Percentiles rank a stretch among this genome's conserved stretches.
phyloP scores from a whole-genome alignment of 2,888 invertebrate species.

The Leptopilina myrica region DNA sequence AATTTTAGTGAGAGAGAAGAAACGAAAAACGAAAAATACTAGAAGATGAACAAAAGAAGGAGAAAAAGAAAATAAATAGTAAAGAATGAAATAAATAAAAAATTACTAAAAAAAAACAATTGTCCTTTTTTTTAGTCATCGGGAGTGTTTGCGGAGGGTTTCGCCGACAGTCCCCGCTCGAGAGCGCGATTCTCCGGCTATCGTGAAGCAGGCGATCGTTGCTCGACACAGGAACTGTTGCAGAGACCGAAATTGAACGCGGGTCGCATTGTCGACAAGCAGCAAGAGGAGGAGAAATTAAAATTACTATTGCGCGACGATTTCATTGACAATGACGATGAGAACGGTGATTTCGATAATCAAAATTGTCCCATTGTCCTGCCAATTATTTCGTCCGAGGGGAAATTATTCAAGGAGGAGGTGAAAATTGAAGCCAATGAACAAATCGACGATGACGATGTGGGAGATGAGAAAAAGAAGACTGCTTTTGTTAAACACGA shows the following conservation, averaged over 20 bases:
- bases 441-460: conserved; percentile 36
- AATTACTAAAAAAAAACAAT: background rate
- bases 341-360: conserved; percentile 61
- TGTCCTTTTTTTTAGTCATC: conserved; percentile 61
- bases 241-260: conserved; percentile 69
- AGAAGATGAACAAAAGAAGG: no score
- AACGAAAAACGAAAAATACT: no score
- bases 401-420: conserved; percentile 60
- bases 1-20: no score
- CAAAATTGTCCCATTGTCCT: conserved; percentile 68
- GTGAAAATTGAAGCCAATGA: conserved; percentile 39
- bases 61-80: no score
- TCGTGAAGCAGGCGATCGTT: conserved; percentile 51
- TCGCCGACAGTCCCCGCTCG: conserved; percentile 51
- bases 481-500: conserved; percentile 68
- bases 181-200: conserved; percentile 51
- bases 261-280: conserved; percentile 67
- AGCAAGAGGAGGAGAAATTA: conserved; percentile 71
- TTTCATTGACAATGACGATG: conserved; percentile 72
- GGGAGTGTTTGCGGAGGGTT: conserved; percentile 73
- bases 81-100: no score
- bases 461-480: conserved; percentile 62
- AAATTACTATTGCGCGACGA: conserved; percentile 73
- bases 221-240: conserved; percentile 54
- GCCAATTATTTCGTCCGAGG: conserved; percentile 67